Conservation (phyloP, 2,888 invertebrate genomes). For the Graphium colonna region DNA sequence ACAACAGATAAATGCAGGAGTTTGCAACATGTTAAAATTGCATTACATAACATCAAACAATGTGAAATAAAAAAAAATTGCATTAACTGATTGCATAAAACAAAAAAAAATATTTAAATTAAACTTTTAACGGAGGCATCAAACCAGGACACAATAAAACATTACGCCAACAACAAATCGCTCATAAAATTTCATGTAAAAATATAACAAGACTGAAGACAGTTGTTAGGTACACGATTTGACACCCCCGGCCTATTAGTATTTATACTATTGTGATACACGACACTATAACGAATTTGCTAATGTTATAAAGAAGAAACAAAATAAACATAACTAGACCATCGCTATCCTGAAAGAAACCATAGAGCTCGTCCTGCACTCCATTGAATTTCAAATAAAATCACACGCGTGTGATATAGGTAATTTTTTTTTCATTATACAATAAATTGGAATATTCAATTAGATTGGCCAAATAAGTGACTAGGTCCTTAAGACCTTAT, state of each 20-base stretch:
- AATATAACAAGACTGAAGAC: conserved; percentile 68
- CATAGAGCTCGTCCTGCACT: conserved; percentile 76
- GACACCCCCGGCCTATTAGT: conserved; percentile 77
- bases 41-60: conserved; percentile 81
- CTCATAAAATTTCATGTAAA: conserved; percentile 76
- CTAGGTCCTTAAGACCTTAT: conserved; percentile 75
- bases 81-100: conserved; percentile 80
- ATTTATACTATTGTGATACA: conserved; percentile 77
- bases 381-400: conserved; percentile 69
- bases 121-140: conserved; percentile 78
- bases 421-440: conserved; percentile 72
- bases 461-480: conserved; percentile 78
- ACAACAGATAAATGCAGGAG: conserved; percentile 84
- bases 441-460: conserved; percentile 79
- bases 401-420: conserved; percentile 65
- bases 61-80: conserved; percentile 76
- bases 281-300: conserved; percentile 79
- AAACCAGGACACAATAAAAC: conserved; percentile 75
- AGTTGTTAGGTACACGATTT: conserved; percentile 73
- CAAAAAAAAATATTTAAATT: conserved; percentile 79
- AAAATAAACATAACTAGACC: conserved; percentile 78
- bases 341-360: conserved; percentile 77
- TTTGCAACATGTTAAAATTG: conserved; percentile 81
- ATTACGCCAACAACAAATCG: conserved; percentile 73
- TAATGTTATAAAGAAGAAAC: conserved; percentile 72